Evolutionary conservation across 2,888 invertebrate genomes (phyloP), one percentile per base, ranked within the genome.

Genomic region (Piscicola geometra): DNA sequence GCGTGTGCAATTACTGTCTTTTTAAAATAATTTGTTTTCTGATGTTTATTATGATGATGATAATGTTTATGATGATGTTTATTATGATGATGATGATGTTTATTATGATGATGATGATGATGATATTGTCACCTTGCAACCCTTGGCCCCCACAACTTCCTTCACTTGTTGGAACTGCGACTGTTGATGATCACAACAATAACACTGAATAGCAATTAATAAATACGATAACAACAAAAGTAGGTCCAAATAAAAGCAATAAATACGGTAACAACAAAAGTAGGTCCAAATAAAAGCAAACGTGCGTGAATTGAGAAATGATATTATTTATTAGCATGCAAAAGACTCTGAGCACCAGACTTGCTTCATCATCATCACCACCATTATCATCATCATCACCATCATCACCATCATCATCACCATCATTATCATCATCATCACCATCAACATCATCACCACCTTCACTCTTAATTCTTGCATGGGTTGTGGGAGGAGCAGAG

Each of bases 381-480:
- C 41, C 41, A 41, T 15, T n/a, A n/a, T n/a, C n/a, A n/a, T n/a
- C 41, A 41, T 15, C 41, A 5, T 41, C 41, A 41, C 41, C 41
- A 5, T 9, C 41, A 41, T 15, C 41, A 41, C 41, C 41, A 5
- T 9, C 41, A 5, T 41, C 41, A 41, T 15, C 41, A 5, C 5
- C 41, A 41, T 15, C 41, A 41, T 15, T n/a, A n/a, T n/a, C n/a
- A n/a, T n/a, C n/a, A n/a, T n/a, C n/a, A n/a, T 15, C 50, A 47
- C 50, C 50, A 47, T 47, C 50, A 47, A 5, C 60, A 56, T 21
- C 60, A 5, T 56, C n/a, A 5, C 60, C 75, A 85, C 85, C 89
- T 99, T 99, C 2, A 99, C 97, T 80, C 99, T 88, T 69, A 99
- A 88, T 86, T 99, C 99, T 86, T 93, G 94, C 89, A 99, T 90